phyloP scores from a whole-genome alignment of 2,797 vertebrate genomes.

The Danio kyathit region DNA sequence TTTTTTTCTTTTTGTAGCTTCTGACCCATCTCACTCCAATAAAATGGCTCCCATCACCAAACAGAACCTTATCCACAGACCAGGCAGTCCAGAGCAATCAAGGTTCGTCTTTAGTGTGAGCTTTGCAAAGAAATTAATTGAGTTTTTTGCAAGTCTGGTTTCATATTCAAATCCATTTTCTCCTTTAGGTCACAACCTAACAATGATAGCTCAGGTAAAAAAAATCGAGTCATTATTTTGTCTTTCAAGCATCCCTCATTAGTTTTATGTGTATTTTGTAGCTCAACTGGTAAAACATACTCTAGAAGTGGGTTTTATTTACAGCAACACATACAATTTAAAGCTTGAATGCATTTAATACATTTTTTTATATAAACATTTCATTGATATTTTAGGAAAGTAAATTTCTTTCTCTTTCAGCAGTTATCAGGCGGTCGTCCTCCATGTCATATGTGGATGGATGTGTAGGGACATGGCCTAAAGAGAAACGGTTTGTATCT shows the following conservation, averaged over 20 bases:
- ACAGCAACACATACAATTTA: not conserved
- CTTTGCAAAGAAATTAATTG: not conserved
- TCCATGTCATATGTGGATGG: conserved; percentile 95
- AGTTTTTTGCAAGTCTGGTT: not conserved
- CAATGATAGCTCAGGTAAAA: conserved; percentile 79
- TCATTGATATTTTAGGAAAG: not conserved
- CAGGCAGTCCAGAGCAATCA: conserved; percentile 77
- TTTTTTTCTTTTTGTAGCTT: conserved; percentile 66
- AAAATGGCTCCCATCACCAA: conserved; percentile 82
- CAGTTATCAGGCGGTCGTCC: conserved; percentile 88
- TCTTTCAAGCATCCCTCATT: not conserved
- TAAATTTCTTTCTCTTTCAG: conserved; percentile 71
- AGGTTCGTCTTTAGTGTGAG: conserved; percentile 68
- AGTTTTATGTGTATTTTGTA: not conserved
- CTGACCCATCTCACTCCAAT: conserved; percentile 75
- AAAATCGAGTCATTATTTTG: not conserved
- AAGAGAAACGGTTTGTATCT: conserved; percentile 90
- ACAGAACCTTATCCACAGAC: conserved; percentile 79
- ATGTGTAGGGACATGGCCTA: conserved; percentile 94
- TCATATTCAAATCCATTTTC: conserved; percentile 37
- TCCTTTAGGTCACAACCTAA: conserved; percentile 71
- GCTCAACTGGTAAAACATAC: not conserved
- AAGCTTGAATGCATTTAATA: not conserved
- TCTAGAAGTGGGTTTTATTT: not conserved
- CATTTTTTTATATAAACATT: not conserved